Conservation (phyloP, 2,797 vertebrate genomes). For the Aselliscus stoliczkanus region DNA sequence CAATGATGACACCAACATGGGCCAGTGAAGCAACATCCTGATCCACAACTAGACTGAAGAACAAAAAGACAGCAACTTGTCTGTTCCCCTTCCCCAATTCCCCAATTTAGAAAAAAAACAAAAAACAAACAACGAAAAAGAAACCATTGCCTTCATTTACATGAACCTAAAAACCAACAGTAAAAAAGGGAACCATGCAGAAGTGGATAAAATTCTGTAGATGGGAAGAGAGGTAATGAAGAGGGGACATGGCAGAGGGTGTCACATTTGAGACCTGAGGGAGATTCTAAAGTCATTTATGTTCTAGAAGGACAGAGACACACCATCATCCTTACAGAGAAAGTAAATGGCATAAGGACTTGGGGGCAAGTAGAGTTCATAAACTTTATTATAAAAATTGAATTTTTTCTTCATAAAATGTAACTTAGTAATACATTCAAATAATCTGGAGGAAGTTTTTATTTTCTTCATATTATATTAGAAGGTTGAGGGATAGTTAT, state of each 20-base stretch:
- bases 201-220: accelerated
- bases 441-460: background rate
- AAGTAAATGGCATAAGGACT: background rate
- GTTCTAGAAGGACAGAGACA: background rate
- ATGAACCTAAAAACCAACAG: too few relatives aligned
- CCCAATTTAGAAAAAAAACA: too few relatives aligned
- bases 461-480: background rate
- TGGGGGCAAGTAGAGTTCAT: background rate
- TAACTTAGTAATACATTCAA: background rate
- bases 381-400: background rate
- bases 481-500: background rate
- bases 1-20: too few relatives aligned
- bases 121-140: too few relatives aligned
- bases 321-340: background rate
- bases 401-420: background rate
- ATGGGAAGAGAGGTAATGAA: background rate
- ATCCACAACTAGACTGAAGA: too few relatives aligned
- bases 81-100: too few relatives aligned
- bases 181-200: too few relatives aligned
- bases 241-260: accelerated
- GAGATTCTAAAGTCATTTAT: background rate
- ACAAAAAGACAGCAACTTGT: too few relatives aligned
- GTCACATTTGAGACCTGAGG: background rate
- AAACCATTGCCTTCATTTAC: background rate
- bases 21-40: too few relatives aligned